Evolutionary conservation across 2,888 invertebrate species (phyloP).

Genomic region (Tenthredo amoena): DNA sequence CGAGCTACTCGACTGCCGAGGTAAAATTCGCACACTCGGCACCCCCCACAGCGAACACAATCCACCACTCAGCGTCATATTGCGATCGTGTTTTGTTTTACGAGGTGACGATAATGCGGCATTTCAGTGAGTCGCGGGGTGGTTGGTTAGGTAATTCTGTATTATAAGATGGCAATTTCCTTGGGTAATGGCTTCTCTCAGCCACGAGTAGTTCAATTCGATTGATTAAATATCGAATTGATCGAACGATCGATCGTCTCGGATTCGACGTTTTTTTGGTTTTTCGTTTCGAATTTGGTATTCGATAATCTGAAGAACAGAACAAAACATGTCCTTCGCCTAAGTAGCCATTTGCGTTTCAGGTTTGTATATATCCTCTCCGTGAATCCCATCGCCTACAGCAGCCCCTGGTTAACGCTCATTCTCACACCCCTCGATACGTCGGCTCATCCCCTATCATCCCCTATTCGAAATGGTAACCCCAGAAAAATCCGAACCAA

Average conservation of each 20-base stretch:
- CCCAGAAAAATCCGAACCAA: slow-evolving; percentile 71
- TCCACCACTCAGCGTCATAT: slow-evolving; percentile 62
- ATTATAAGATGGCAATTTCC: background rate
- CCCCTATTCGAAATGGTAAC: slow-evolving; percentile 70
- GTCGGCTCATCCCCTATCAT: slow-evolving; percentile 74
- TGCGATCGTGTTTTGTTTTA: slow-evolving; percentile 54
- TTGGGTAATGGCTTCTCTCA: background rate
- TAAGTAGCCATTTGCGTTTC: slow-evolving; percentile 57
- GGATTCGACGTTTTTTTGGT: background rate
- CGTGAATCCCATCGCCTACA: slow-evolving; percentile 39
- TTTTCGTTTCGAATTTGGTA: background rate
- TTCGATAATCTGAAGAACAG: background rate
- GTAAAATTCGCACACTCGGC: slow-evolving; percentile 59
- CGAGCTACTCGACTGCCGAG: background rate
- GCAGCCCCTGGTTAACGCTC: slow-evolving; percentile 75
- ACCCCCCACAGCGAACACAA: slow-evolving; percentile 65
- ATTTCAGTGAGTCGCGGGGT: background rate
- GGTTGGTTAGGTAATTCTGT: background rate
- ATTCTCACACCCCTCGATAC: slow-evolving; percentile 70
- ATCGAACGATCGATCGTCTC: background rate
- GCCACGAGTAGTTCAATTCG: background rate
- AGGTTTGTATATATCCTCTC: background rate
- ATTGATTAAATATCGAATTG: background rate
- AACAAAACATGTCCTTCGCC: background rate
- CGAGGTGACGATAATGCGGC: slow-evolving; percentile 32